Conservation (phyloP, 2,797 vertebrate species). For the Liparis tanakae region DNA sequence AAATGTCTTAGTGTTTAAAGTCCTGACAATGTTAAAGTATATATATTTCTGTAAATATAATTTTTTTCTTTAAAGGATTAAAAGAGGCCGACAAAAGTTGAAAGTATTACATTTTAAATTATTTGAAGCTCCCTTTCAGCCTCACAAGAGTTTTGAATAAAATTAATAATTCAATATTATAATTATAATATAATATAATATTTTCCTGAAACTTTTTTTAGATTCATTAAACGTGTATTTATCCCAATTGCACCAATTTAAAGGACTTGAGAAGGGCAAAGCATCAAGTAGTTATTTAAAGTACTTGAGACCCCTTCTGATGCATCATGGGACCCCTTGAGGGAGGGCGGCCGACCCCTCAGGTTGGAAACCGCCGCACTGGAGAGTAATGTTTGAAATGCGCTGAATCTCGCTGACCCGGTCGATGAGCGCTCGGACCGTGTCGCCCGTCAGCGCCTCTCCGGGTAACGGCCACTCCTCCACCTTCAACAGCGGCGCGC, state of each 20-base stretch:
- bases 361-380: neutral
- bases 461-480: conserved; percentile 91
- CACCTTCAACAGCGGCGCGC: conserved; percentile 88
- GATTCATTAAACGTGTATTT: neutral
- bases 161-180: neutral
- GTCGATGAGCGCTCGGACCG: conserved; percentile 89
- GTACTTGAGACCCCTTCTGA: neutral
- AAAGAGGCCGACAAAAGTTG: neutral
- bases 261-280: neutral
- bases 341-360: neutral
- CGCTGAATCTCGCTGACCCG: conserved; percentile 81
- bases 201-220: too few species aligned
- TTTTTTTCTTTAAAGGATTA: neutral
- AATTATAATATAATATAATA: too few species aligned
- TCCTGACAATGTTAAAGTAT: neutral
- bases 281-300: neutral
- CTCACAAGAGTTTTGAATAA: neutral
- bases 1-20: neutral
- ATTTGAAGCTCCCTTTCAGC: neutral
- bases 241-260: neutral
- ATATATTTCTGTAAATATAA: neutral
- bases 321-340: neutral
- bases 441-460: conserved; percentile 89
- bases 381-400: neutral
- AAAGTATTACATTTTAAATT: neutral